Evolutionary conservation across 2,797 vertebrate genomes (phyloP).

Genomic region (Pseudochromis fuscus): DNA sequence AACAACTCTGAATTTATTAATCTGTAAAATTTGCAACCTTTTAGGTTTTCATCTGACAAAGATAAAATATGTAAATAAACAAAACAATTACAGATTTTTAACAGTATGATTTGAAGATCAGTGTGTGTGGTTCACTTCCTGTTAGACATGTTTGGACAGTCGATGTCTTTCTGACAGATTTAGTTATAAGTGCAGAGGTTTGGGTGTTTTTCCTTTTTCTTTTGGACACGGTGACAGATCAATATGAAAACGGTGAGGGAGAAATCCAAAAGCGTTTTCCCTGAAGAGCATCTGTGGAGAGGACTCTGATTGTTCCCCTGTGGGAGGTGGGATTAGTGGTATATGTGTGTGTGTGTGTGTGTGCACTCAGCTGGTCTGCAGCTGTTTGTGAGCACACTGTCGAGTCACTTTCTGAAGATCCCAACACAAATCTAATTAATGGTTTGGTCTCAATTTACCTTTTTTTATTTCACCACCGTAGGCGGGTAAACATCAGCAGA

Average conservation of each 20-base stretch:
- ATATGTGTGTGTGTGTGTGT: slow-evolving; percentile 4
- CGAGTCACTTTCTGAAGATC: slow-evolving; percentile 47
- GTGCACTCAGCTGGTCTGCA: slow-evolving; percentile 71
- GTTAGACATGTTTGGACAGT: neutral
- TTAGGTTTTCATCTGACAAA: no score
- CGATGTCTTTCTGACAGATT: neutral
- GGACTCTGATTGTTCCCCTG: slow-evolving; percentile 27
- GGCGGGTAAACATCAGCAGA: slow-evolving; percentile 49
- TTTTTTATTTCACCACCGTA: slow-evolving; percentile 26
- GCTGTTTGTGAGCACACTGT: slow-evolving; percentile 64
- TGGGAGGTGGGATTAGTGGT: slow-evolving; percentile 47
- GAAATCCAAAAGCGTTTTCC: neutral
- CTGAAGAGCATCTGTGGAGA: slow-evolving; percentile 15
- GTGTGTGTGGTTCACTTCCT: no score
- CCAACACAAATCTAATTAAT: slow-evolving; percentile 40
- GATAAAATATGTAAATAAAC: no score
- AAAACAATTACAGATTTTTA: no score
- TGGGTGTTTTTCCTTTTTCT: no score
- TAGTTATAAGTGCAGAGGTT: neutral
- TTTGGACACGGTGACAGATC: neutral
- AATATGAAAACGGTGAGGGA: neutral
- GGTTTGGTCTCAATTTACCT: slow-evolving; percentile 44
- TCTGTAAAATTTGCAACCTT: no score
- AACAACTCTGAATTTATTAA: no score
- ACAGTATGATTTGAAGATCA: no score